A percentile compares a stretch with the other conserved stretches of the same genome.
These are phyloP conservation scores for Heteronetta atricapilla DNA, from an alignment of 2,113 vertebrate genomes.

Conservation along the genomic window DNA sequence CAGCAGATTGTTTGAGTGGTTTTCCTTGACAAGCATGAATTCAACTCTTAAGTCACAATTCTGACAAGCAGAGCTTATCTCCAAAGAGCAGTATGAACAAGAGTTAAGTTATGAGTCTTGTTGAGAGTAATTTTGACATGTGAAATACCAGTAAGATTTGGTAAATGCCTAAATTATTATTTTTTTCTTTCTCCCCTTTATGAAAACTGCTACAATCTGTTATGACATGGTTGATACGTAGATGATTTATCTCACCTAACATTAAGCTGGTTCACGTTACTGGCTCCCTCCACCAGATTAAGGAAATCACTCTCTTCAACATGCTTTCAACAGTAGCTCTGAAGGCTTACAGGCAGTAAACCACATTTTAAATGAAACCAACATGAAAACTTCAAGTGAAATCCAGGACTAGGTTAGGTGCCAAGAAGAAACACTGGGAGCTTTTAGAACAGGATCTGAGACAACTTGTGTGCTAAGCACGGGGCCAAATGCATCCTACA, in stretches of 20 bases:
- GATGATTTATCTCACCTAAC: background rate
- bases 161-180: background rate
- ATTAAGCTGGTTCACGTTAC: background rate
- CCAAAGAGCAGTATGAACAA: background rate
- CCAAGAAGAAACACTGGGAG: background rate
- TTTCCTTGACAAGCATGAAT: background rate
- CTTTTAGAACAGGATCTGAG: slow-evolving; percentile 8
- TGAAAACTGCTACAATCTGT: background rate
- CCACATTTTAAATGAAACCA: background rate
- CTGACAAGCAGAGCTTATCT: background rate
- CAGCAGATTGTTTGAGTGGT: background rate
- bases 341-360: background rate
- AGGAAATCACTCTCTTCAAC: background rate
- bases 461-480: background rate
- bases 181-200: background rate
- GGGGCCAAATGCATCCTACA: background rate
- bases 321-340: background rate
- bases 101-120: background rate
- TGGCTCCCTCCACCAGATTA: background rate
- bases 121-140: background rate
- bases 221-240: background rate
- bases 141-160: background rate
- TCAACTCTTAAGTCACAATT: background rate
- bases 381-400: background rate
- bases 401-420: background rate